Evolutionary conservation across 2,888 invertebrate species (phyloP), one percentile per base, ranked within the genome.

Genomic region (Pseudanteris insignis): DNA sequence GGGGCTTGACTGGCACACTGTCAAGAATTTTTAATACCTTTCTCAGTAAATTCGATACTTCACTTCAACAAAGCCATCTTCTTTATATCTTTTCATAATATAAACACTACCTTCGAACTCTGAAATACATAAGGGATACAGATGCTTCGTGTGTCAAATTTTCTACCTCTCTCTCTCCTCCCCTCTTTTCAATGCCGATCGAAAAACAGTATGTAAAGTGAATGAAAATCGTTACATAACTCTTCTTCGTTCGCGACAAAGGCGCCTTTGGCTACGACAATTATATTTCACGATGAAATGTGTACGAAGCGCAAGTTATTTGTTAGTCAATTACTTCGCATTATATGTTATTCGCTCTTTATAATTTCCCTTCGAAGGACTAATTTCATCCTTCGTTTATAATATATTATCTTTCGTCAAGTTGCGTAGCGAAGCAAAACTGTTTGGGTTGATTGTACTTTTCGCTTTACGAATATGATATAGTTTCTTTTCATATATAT

Each of bases 21-120:
- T 70, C 71, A 68, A 48, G 66, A 67, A 67, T 70, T 72, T 74
- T 71, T 72, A 75, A 74, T 74, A 72, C 74, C 71, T 65, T 67
- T 63, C 61, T 33, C 47, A 41, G 60, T 62, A 65, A 67, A 67
- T 67, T 65, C 66, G 71, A 71, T 70, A 67, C 64, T 47, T 43
- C 57, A 51, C 65, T 65, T 66, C 64, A 65, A 66, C 61, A 68
- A 67, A 66, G 63, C 58, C 67, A 67, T 69, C 66, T 66, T 54
- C 51, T 65, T 67, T 63, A 63, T 63, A 63, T 66, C 55, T 38
- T 47, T 55, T 55, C 26, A 47, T 47, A 53, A 57, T 62, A 50
- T 57, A 51, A 57, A 43, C 62, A 41, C 43, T 54, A 50, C 51
- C 33, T 41, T 57, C 40, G 36, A 38, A 18, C 51, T 28, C 30